phyloP scores from a whole-genome alignment of 2,888 invertebrate genomes.

The Parascotia fuliginaria region DNA sequence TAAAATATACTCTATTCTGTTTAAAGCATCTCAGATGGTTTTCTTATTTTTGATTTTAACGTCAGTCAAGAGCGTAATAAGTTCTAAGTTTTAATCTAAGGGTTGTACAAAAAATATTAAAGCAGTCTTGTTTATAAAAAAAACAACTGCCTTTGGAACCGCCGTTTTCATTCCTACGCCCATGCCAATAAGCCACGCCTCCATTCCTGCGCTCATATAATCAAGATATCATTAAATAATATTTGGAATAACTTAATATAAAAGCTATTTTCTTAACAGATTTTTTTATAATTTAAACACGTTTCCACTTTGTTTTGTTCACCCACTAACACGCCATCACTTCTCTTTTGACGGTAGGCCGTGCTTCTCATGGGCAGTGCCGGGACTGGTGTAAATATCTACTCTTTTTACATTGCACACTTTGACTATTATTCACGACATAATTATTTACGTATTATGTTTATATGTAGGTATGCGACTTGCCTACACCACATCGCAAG shows the following conservation, averaged over 20 bases:
- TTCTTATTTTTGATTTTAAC: too few relatives aligned
- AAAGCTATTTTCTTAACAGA: background rate
- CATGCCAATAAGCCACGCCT: too few relatives aligned
- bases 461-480: conserved; percentile 48
- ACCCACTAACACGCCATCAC: conserved; percentile 77
- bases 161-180: too few relatives aligned
- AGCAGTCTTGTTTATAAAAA: too few relatives aligned
- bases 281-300: conserved; percentile 11
- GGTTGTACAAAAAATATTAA: too few relatives aligned
- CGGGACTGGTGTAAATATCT: conserved; percentile 95
- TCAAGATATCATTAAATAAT: too few relatives aligned
- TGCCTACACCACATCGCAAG: conserved; percentile 24
- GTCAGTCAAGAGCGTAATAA: too few relatives aligned
- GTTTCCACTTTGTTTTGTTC: conserved; percentile 25
- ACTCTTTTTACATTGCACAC: conserved; percentile 79
- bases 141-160: too few relatives aligned
- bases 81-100: too few relatives aligned
- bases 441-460: conserved; percentile 38
- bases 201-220: too few relatives aligned
- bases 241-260: background rate
- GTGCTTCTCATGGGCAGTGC: conserved; percentile 97
- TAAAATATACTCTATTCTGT: too few relatives aligned
- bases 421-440: conserved; percentile 66
- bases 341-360: conserved; percentile 88
- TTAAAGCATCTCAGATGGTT: too few relatives aligned